Conservation (phyloP, 2,797 vertebrate genomes). For the Myotis vivesi region DNA sequence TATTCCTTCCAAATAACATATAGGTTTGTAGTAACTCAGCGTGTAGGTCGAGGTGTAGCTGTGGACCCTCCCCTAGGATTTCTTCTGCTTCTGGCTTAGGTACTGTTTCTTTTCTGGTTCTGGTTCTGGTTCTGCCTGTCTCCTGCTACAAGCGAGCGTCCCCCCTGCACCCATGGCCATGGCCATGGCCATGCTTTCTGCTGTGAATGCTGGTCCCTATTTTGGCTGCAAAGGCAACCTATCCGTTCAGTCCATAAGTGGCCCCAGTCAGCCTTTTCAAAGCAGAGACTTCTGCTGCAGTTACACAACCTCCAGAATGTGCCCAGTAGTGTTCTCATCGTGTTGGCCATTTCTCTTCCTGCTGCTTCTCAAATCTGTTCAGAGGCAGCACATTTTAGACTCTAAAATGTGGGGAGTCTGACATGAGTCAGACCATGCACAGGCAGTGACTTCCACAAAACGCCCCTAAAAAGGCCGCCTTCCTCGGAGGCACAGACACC, state of each 20-base stretch:
- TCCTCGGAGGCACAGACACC: neutral
- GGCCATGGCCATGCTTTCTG: neutral
- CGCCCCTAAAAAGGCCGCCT: neutral
- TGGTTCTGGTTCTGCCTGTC: neutral
- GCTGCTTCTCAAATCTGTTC: neutral
- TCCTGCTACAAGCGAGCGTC: neutral
- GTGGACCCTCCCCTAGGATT: neutral
- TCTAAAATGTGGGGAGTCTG: neutral
- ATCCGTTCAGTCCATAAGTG: neutral
- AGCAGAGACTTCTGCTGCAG: neutral
- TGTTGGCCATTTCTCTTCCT: neutral
- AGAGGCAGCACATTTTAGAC: neutral
- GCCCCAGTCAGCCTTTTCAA: neutral
- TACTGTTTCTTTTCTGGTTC: neutral
- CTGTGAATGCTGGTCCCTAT: neutral
- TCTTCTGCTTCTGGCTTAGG: neutral
- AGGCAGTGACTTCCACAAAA: neutral
- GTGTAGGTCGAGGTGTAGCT: neutral
- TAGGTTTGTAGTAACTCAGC: neutral
- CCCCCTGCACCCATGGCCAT: neutral
- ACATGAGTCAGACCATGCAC: constrained; percentile 32
- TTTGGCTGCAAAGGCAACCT: neutral
- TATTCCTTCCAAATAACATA: neutral
- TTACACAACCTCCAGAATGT: neutral
- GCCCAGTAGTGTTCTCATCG: neutral